Evolutionary conservation across 2,888 invertebrate species (phyloP), one percentile per base, ranked within the genome.

Genomic region (Oscheius myriophilus): DNA sequence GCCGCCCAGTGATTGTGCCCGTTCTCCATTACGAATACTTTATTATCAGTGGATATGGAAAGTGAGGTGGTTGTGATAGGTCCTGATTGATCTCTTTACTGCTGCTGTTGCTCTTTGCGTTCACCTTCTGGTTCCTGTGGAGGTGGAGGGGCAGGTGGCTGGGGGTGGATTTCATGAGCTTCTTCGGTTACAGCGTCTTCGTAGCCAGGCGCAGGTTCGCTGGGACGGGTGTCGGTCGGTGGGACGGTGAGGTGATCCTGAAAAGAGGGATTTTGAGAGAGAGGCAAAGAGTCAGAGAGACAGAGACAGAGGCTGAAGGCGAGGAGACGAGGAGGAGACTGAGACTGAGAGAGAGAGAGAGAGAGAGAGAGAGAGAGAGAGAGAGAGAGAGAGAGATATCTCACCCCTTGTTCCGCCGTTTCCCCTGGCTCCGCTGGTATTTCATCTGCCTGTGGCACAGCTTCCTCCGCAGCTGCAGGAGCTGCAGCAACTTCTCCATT

Each of bases 121-220:
- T 21, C 49, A 3, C 33, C 33, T 6, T 3, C 33, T 33, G 33
- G 4, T 33, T 33, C 33, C 9, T 3, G 33, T 6, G 33, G 33
- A 33, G 33, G 33, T 9, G 33, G 33, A 33, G 33, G 4, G 1
- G 49, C 18, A 16, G 49, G 11, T 18, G 16, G 21, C 9, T 16
- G 49, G 18, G 16, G 49, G 23, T 49, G 49, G 49, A 49, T 49
- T 26, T 46, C 49, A 9, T 33, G 33, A 4, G 39, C 61, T 25
- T 61, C 61, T 7, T 46, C 61, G 26, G 61, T 61, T 1, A 39
- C 61, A 11, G 45, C 25, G 41, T 61, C 61, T 49, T 61, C 61
- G 26, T 61, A 61, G 4, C 49, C 49, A 1, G 61, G 61, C 16
- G 26, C 49, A 11, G 61, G 61, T 26, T 49, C 61, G 26, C 49